Evolutionary conservation across 1,140 invertebrate species (phyloP).

Genomic region (Micrasema minimum): DNA sequence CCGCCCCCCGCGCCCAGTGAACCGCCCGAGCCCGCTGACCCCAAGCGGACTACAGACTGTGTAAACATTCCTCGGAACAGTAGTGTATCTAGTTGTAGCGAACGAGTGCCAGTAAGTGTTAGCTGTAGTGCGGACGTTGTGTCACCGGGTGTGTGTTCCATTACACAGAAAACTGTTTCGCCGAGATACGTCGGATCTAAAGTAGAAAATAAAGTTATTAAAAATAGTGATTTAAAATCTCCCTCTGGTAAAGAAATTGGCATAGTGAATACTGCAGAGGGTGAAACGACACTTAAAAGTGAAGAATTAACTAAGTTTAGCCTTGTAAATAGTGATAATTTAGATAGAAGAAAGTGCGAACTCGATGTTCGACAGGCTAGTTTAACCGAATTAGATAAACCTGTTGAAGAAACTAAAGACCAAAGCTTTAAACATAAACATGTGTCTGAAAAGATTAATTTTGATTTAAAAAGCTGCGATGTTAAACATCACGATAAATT

Average conservation of each 20-base stretch:
- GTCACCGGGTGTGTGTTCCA: constrained; percentile 43
- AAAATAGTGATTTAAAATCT: constrained; percentile 47
- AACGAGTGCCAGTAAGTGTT: constrained; percentile 41
- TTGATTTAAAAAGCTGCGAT: constrained; percentile 45
- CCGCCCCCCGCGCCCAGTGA: constrained; percentile 55
- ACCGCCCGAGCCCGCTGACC: constrained; percentile 53
- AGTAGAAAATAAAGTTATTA: constrained; percentile 44
- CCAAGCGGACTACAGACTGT: constrained; percentile 55
- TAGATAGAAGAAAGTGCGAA: constrained; percentile 55
- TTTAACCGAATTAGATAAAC: constrained; percentile 38
- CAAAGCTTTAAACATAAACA: constrained; percentile 52
- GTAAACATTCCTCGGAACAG: constrained; percentile 51
- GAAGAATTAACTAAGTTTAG: constrained; percentile 46
- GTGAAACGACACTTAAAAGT: constrained; percentile 37
- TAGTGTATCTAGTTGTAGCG: constrained; percentile 46
- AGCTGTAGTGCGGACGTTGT: constrained; percentile 33
- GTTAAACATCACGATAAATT: constrained; percentile 31
- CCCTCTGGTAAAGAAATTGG: constrained; percentile 40
- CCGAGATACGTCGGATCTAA: constrained; percentile 38
- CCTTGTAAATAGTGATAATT: constrained; percentile 51
- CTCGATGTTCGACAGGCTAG: constrained; percentile 38
- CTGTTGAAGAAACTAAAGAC: constrained; percentile 48
- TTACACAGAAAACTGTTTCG: constrained; percentile 29
- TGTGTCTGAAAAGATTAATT: constrained; percentile 48
- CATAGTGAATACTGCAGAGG: constrained; percentile 41